Base-by-base conservation (phyloP, 1,140 invertebrate species). In the Eciton burchellii region DNA sequence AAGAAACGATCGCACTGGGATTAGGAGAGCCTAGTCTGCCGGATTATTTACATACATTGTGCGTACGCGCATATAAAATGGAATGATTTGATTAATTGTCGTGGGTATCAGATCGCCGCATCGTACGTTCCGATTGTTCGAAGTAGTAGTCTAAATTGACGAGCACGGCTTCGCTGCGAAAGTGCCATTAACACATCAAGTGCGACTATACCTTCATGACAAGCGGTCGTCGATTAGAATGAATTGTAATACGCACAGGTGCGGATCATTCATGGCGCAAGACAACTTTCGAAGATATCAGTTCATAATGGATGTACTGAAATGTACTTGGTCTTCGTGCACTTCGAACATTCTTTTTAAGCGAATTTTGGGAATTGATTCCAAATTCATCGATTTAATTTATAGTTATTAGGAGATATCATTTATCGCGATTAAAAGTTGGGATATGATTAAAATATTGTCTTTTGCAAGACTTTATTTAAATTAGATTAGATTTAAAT, bases 161-260 rank as follows among this genome's bases (percentile, higher is more conserved):
- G 49, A 56, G 41, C 54, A 86, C 79, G 45, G 26, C 52, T 81
- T 88, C 56, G 41, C n/a, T 70, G 54, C 54, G 52, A 85, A 88
- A 81, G 84, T 88, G 84, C 71, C 86, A 86, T 88, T 82, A 86
- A 63, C 16, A 85, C 54, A 56, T 81, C 16, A 52, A 73, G 3
- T n/a, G 56, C 66, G 66, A 62, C 56, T 71, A 19, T 81, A 71
- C 54, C 29, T 43, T 73, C 11, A 73, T 81, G 43, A 62, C 19
- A 57, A 57, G 21, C 52, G 43, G 1, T 79, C 56, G 59, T 62
- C 47, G 29, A 79, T 45, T 79, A 81, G 68, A 62, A 62, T 56
- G 0, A 62, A 70, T 84, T 85, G 76, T 86, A 85, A 86, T 86
- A 85, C 12, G 85, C 85, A 86, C 85, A 86, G 85, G 85, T 85